These are phyloP conservation scores for Cassiopea xamachana DNA, from an alignment of 30 jellyfish, hydroid and myxozoan genomes.

Conservation along the genomic window DNA sequence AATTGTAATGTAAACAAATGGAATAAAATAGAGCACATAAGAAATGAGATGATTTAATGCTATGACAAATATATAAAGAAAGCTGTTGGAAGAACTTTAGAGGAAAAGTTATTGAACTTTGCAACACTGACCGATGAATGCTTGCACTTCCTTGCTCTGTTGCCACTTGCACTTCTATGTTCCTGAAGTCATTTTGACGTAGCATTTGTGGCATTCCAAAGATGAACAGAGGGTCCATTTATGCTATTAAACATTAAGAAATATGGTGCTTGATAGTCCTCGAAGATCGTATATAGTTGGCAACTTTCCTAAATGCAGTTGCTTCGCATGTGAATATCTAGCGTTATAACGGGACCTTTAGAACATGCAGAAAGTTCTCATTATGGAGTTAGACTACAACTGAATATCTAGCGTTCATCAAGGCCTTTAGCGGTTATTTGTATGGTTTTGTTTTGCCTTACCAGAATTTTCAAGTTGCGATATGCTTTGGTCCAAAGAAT, in stretches of 20 bases:
- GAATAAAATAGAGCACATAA: not conserved
- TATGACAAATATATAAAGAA: not conserved
- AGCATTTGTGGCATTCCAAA: conserved; percentile 53
- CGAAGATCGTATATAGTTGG: conserved; percentile 4
- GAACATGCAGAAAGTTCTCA: too few relatives aligned
- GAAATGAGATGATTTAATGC: not conserved
- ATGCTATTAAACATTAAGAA: conserved; percentile 58
- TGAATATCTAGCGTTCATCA: too few relatives aligned
- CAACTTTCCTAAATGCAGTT: too few relatives aligned
- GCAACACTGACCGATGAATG: conserved; percentile 29
- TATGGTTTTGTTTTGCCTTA: too few relatives aligned
- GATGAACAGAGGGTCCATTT: conserved; percentile 66
- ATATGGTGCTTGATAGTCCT: conserved; percentile 28
- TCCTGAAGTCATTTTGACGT: conserved; percentile 68
- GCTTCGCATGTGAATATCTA: too few relatives aligned
- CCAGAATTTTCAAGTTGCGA: too few relatives aligned
- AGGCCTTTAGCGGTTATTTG: too few relatives aligned
- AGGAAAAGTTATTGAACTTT: conserved; percentile 47
- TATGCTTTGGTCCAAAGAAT: too few relatives aligned
- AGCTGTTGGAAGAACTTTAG: conserved; percentile 4
- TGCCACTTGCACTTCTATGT: conserved; percentile 54
- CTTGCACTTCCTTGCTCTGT: conserved; percentile 64
- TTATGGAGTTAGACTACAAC: too few relatives aligned
- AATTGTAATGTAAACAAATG: not conserved
- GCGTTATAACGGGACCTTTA: too few relatives aligned